Evolutionary conservation across 2,797 vertebrate genomes (phyloP), one percentile per base, ranked within the genome.

Genomic region (Triplophysa yarkandensis): DNA sequence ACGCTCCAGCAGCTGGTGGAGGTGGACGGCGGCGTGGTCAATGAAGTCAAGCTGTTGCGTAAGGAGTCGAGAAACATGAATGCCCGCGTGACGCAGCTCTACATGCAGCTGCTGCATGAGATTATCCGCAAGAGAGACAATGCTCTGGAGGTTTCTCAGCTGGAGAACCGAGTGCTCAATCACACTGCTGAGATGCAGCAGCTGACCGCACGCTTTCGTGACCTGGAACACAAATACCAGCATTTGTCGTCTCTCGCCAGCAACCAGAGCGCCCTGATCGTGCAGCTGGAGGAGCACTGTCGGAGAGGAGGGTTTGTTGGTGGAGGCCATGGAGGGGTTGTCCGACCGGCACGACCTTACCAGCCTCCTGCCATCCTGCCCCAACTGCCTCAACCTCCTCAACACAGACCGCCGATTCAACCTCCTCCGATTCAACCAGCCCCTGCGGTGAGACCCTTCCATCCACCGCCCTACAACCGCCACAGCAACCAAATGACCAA

Each of bases 61-160:
- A 98, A 98, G 87, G 97, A 98, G 87, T 98, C 96, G 80, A 92
- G 97, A 81, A 98, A 98, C 86, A 98, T 98, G 97, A 98, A 98
- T 92, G 94, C 96, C 0, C 89, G 96, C 7, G 96, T 98, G 74
- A 98, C 97, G 0, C 96, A 98, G 87, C 93, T 98, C 46, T 98
- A 98, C 86, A 98, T 98, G 96, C 97, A 98, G 89, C 90, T 98
- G 77, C 90, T 98, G 69, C 97, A 98, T 3, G 97, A 98, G 87
- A 98, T 98, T 85, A 98, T 98, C 79, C 91, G 96, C 64, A 98
- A 98, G 86, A 90, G 97, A 17, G 97, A 98, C 92, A 98, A 96
- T 0, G 95, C 97, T 0, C 88, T 98, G 14, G 97, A 98, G 85
- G 84, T 98, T 77, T 95, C 96, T 32, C 96, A 98, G 84, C 92